These are phyloP conservation scores for Cheilosia pagana DNA, from an alignment of 2,888 invertebrate genomes.

Conservation along the genomic window DNA sequence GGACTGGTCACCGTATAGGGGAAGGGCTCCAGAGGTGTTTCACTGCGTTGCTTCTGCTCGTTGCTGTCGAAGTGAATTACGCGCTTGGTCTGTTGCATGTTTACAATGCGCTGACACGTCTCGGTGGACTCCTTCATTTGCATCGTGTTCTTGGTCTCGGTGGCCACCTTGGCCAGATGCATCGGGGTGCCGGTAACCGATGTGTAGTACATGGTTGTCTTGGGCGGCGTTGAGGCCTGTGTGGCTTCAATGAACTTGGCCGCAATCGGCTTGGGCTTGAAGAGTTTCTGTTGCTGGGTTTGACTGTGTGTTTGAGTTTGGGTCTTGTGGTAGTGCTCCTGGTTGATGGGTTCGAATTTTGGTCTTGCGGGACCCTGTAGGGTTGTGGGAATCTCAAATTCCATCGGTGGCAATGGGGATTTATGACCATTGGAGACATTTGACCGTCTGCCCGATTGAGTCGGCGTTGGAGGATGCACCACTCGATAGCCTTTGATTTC, in stretches of 20 bases:
- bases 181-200: slow-evolving; percentile 85
- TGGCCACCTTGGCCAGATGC: slow-evolving; percentile 86
- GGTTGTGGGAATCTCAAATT: slow-evolving; percentile 85
- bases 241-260: slow-evolving; percentile 83
- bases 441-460: slow-evolving; percentile 81
- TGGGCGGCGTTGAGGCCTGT: slow-evolving; percentile 84
- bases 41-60: slow-evolving; percentile 78
- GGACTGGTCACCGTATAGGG: slow-evolving; percentile 84
- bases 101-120: slow-evolving; percentile 87
- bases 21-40: slow-evolving; percentile 82
- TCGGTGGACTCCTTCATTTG: slow-evolving; percentile 89
- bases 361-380: slow-evolving; percentile 84
- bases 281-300: slow-evolving; percentile 80
- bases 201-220: slow-evolving; percentile 85
- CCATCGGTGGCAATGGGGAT: slow-evolving; percentile 86
- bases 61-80: slow-evolving; percentile 88
- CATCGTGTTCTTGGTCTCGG: slow-evolving; percentile 88
- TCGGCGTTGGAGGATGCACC: slow-evolving; percentile 86
- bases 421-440: slow-evolving; percentile 83
- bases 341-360: slow-evolving; percentile 86
- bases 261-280: slow-evolving; percentile 85
- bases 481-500: slow-evolving; percentile 86
- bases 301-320: slow-evolving; percentile 80
- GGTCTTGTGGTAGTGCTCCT: slow-evolving; percentile 81
- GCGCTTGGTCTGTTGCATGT: slow-evolving; percentile 88